These are phyloP conservation scores for Scaeva pyrastri DNA, from an alignment of 2,888 invertebrate genomes.

Conservation along the genomic window DNA sequence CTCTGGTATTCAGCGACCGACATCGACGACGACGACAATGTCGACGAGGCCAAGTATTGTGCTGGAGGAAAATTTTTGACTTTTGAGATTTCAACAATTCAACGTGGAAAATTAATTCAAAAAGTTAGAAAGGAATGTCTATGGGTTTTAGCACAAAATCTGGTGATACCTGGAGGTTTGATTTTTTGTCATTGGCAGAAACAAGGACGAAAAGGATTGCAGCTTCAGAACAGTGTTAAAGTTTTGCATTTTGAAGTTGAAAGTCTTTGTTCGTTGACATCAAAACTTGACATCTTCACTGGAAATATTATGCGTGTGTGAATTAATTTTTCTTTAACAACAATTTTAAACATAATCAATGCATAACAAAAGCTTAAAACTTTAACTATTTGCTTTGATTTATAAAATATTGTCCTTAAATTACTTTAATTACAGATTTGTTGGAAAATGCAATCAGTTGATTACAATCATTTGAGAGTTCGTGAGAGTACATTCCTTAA, in stretches of 20 bases:
- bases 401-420: too few species aligned
- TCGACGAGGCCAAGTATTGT: constrained; percentile 14
- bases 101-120: constrained; percentile 23
- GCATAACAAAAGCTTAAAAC: too few species aligned
- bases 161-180: not conserved
- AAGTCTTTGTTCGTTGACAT: not conserved
- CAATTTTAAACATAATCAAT: too few species aligned
- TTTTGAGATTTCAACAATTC: not conserved
- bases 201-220: not conserved
- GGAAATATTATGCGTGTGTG: too few species aligned
- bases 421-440: too few species aligned
- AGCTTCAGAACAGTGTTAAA: not conserved
- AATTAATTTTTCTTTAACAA: too few species aligned
- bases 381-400: too few species aligned
- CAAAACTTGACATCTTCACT: not conserved
- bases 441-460: too few species aligned
- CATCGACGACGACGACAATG: too few species aligned
- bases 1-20: too few species aligned
- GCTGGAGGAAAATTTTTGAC: constrained; percentile 5
- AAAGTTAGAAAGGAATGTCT: not conserved
- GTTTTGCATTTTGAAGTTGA: not conserved
- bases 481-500: too few species aligned
- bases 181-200: not conserved
- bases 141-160: not conserved
- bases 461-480: too few species aligned